Conservation (phyloP, 1,140 invertebrate genomes). For the Scylla paramamosain region DNA sequence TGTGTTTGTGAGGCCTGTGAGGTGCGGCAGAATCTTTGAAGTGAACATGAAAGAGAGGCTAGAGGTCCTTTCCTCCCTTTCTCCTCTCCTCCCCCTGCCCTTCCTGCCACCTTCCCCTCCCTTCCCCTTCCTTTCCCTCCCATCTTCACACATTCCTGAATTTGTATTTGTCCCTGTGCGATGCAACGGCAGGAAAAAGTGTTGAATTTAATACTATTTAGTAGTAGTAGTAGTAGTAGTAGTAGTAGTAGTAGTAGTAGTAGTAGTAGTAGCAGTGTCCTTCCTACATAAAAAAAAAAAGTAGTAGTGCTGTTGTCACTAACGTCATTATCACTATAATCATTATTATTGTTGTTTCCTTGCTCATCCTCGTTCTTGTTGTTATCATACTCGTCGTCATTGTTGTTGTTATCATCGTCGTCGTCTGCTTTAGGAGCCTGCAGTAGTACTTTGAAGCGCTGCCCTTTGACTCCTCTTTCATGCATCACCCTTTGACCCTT, state of each 20-base stretch:
- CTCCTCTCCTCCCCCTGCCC: neutral
- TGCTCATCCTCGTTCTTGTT: neutral
- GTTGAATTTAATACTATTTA: too few relatives aligned
- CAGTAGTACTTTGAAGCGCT: neutral
- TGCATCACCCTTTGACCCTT: neutral
- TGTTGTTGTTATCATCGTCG: neutral
- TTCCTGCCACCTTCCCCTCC: neutral
- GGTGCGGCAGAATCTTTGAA: neutral
- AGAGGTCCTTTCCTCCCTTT: neutral
- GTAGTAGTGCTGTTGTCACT: neutral
- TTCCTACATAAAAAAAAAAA: too few relatives aligned
- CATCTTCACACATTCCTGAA: neutral
- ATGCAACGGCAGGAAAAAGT: neutral
- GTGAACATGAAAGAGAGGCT: neutral
- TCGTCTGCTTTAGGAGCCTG: neutral
- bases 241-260: too few relatives aligned
- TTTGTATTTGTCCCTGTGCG: neutral
- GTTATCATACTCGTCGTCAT: neutral
- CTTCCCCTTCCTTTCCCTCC: neutral
- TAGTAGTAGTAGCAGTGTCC: too few relatives aligned
- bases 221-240: too few relatives aligned
- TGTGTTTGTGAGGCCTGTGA: neutral
- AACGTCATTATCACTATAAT: neutral
- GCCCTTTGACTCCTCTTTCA: neutral
- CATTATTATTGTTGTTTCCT: neutral